phyloP scores from a whole-genome alignment of 2,797 vertebrate species.

The Tamandua tetradactyla region DNA sequence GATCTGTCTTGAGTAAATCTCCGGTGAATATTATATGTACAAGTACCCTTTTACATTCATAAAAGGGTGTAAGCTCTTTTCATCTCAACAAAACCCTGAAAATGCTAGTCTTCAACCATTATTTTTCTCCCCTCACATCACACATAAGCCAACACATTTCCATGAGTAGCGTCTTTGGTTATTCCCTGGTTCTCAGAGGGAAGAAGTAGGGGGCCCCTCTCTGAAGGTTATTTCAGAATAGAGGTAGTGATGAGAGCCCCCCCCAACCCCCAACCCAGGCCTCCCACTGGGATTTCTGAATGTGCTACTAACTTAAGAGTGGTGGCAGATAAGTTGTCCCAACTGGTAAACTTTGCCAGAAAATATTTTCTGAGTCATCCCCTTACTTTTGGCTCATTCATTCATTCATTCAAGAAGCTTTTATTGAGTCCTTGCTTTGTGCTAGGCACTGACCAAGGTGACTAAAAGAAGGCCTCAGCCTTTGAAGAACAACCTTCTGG shows the following conservation, averaged over 20 bases:
- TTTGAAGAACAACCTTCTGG: not conserved
- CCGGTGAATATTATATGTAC: rapidly evolving
- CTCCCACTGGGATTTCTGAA: not conserved
- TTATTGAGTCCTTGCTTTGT: not conserved
- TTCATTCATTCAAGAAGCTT: not conserved
- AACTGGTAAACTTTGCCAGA: not conserved
- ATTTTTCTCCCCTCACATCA: not conserved
- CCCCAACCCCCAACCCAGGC: too few species aligned
- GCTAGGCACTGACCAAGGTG: too few species aligned
- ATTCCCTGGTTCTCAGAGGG: not conserved
- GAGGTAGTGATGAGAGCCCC: not conserved
- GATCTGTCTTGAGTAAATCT: not conserved
- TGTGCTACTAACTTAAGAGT: not conserved
- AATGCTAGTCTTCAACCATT: not conserved
- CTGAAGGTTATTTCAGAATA: too few species aligned
- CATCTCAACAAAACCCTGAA: not conserved
- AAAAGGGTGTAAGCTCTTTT: too few species aligned
- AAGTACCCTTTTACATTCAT: not conserved
- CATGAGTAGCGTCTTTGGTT: rapidly evolving
- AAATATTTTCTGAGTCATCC: not conserved
- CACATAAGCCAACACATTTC: not conserved
- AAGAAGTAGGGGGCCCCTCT: too few species aligned
- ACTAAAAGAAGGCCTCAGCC: not conserved
- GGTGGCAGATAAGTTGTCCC: too few species aligned
- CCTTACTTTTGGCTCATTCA: not conserved